phyloP scores from a whole-genome alignment of 2,888 invertebrate species.

The Metalampra italica region DNA sequence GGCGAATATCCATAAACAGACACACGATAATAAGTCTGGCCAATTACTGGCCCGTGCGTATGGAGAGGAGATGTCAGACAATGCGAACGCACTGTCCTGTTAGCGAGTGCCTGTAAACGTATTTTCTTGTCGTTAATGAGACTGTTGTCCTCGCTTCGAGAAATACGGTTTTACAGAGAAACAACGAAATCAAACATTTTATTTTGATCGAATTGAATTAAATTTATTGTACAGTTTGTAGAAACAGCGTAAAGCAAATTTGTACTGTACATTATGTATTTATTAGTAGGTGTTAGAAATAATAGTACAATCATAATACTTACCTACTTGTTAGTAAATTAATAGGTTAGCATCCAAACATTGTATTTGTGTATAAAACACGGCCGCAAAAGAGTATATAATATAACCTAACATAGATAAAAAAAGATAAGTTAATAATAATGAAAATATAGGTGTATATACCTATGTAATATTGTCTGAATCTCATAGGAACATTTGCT shows the following conservation, averaged over 20 bases:
- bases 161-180: slow-evolving; percentile 3
- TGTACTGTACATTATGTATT: slow-evolving; percentile 6
- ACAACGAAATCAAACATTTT: not conserved
- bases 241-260: not conserved
- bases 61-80: slow-evolving; percentile 40
- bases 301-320: too few relatives aligned
- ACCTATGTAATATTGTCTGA: too few relatives aligned
- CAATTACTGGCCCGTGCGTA: slow-evolving; percentile 42
- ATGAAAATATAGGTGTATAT: too few relatives aligned
- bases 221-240: not conserved
- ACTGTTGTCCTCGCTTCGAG: slow-evolving; percentile 3
- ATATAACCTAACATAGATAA: too few relatives aligned
- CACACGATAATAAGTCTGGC: slow-evolving; percentile 20
- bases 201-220: too few relatives aligned
- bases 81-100: slow-evolving; percentile 35
- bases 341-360: too few relatives aligned
- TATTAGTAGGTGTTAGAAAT: too few relatives aligned
- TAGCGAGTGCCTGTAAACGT: slow-evolving; percentile 43
- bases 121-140: slow-evolving; percentile 15
- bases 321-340: too few relatives aligned
- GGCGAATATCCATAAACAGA: slow-evolving; percentile 57
- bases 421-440: too few relatives aligned
- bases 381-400: too few relatives aligned
- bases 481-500: too few relatives aligned
- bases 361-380: too few relatives aligned